Percentiles rank a stretch among this genome's conserved stretches.
phyloP scores from a whole-genome alignment of 2,888 invertebrate species.

The Agrochola litura region DNA sequence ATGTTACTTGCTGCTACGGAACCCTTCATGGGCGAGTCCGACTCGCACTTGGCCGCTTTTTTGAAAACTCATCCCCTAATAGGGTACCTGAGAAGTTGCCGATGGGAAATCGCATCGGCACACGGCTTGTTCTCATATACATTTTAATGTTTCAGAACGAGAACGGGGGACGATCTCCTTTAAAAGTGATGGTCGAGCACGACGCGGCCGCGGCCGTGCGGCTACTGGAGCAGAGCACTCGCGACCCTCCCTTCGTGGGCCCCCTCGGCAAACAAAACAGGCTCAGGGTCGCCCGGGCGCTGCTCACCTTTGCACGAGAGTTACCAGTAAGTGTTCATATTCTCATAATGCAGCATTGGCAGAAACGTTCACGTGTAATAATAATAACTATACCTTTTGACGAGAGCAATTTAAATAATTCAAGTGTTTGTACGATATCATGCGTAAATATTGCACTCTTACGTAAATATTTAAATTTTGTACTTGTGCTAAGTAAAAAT shows the following conservation, averaged over 20 bases:
- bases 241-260: conserved; percentile 87
- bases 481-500: neutral
- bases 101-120: neutral
- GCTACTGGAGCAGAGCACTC: conserved; percentile 86
- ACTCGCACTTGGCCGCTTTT: no score
- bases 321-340: conserved; percentile 52
- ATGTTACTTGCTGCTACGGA: no score
- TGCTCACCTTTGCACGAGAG: conserved; percentile 73
- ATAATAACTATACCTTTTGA: neutral
- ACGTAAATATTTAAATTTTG: neutral
- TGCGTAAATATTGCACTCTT: neutral
- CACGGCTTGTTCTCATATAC: neutral
- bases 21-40: no score
- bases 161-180: conserved; percentile 73
- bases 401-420: neutral
- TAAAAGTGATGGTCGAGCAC: conserved; percentile 83
- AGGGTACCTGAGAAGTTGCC: neutral
- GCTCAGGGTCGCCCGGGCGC: conserved; percentile 83
- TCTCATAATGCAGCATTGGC: neutral
- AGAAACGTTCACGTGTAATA: neutral
- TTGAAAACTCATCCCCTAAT: neutral
- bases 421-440: neutral
- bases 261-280: conserved; percentile 88
- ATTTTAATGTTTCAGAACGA: conserved; percentile 46
- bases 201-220: conserved; percentile 82